A percentile compares a stretch with the other conserved stretches of the same genome.
phyloP scores from a whole-genome alignment of 2,113 vertebrate genomes.

The Sphyrna mokarran region DNA sequence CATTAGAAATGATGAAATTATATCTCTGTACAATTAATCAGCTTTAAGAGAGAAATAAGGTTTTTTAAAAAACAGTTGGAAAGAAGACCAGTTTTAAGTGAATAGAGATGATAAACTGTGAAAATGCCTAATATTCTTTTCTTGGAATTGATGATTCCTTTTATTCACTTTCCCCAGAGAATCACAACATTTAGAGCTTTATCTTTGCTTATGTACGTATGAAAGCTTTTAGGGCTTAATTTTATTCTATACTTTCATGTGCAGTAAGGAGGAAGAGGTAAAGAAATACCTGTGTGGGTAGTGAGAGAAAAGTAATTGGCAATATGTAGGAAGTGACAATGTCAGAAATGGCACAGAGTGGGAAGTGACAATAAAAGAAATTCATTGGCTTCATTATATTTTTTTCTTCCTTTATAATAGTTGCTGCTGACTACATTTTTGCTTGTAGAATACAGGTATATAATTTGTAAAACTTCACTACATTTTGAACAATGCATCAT shows the following conservation, averaged over 20 bases:
- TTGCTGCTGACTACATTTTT: neutral
- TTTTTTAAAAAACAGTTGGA: neutral
- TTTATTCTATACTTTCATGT: constrained; percentile 1
- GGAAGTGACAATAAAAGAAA: constrained; percentile 32
- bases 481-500: neutral
- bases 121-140: neutral
- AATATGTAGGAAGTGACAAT: constrained; percentile 5
- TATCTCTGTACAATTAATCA: neutral
- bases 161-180: neutral
- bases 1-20: neutral
- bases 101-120: neutral
- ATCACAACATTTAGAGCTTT: neutral
- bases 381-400: neutral
- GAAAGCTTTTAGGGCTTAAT: neutral
- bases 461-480: neutral
- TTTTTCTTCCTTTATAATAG: neutral
- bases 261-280: constrained; percentile 1
- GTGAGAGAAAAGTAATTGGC: constrained; percentile 19
- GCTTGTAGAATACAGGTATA: neutral
- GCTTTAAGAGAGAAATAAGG: neutral
- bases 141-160: neutral
- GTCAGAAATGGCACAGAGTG: constrained; percentile 27
- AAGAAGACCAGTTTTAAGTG: neutral
- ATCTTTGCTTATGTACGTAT: neutral
- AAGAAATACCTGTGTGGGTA: constrained; percentile 22